These are phyloP conservation scores for Nesospiza acunhae DNA, from an alignment of 2,113 vertebrate genomes.

Conservation along the genomic window DNA sequence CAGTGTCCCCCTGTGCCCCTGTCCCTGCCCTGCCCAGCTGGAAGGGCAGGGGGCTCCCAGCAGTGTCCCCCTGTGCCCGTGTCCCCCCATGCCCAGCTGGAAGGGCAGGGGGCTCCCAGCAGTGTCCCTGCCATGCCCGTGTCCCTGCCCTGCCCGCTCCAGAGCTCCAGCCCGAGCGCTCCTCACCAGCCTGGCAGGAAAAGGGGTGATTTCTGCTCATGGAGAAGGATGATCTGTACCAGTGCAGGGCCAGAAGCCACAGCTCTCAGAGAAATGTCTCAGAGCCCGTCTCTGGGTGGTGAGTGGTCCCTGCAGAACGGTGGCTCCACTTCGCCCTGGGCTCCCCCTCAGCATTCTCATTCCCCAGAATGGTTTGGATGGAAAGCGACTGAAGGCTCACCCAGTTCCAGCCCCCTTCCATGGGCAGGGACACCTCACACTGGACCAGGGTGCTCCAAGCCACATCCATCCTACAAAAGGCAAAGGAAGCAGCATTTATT, in stretches of 20 bases:
- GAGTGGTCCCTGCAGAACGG: background rate
- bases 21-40: too few species aligned
- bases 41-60: background rate
- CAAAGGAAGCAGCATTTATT: background rate
- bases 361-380: background rate
- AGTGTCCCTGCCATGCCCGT: fast-evolving
- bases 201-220: background rate
- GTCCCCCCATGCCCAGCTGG: background rate
- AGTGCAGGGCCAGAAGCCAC: too few species aligned
- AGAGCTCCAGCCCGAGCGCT: fast-evolving
- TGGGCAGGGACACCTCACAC: background rate
- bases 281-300: background rate
- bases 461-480: background rate
- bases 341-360: too few species aligned
- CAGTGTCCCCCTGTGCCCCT: too few species aligned
- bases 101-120: background rate
- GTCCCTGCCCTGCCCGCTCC: background rate
- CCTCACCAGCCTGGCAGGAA: background rate
- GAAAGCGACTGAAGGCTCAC: background rate
- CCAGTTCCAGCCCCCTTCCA: background rate
- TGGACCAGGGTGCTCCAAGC: background rate
- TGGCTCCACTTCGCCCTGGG: background rate
- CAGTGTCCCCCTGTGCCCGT: background rate
- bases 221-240: background rate
- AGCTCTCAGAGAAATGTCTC: background rate